Evolutionary conservation across 2,888 invertebrate species (phyloP), one percentile per base, ranked within the genome.

Genomic region (Syrista parreyssii): DNA sequence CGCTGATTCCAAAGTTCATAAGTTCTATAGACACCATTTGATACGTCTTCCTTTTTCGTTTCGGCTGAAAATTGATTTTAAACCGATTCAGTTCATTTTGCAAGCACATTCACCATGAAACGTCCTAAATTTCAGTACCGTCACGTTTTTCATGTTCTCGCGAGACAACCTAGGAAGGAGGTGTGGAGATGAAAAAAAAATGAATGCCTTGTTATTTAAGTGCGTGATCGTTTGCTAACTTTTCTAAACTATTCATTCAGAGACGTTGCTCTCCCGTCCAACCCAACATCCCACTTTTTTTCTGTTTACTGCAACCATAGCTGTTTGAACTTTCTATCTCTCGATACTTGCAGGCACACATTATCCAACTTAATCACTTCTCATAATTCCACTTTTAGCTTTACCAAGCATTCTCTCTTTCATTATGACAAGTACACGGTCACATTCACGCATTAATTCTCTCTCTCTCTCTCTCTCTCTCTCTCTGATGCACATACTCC

Each of bases 181-280:
- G 87, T 78, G 78, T 73, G 79, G 81, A 76, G 74, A 71, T 71
- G 33, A 71, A 71, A 71, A 71, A 69, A 32, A 71, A 71, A 31
- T 71, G 71, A 71, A 71, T 33, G 71, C 32, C 30, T 71, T 71
- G 30, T 33, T 71, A 55, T 33, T 71, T 71, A 71, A 71, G 71
- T 32, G 71, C 40, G 40, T 71, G 71, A 32, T 71, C 71, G 71
- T 71, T 71, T 71, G 71, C 71, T 33, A 32, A 71, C 30, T 71
- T 71, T 71, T 71, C 71, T 71, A 71, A 71, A 71, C 32, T 71
- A 71, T 71, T 33, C 71, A 32, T 71, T 71, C 71, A 71, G 71
- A 32, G 71, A 71, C 71, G 33, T 71, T 71, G 33, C 71, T 33
- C 71, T 71, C 40, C 40, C 40, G 23, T 55, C 40, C 40, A 15